Base-by-base conservation (phyloP, 2,797 vertebrate genomes). In the Psittacula derbiana region DNA sequence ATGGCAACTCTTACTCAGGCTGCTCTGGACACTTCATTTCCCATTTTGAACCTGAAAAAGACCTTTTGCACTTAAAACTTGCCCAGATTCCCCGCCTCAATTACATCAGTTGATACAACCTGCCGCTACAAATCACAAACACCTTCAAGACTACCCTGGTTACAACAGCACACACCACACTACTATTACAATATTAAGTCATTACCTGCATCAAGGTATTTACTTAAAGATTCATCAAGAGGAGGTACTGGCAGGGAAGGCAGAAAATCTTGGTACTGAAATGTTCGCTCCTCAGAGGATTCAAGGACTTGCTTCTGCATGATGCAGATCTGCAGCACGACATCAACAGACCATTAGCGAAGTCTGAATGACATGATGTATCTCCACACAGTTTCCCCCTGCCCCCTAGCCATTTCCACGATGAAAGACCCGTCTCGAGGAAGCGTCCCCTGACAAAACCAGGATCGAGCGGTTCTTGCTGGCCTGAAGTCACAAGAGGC, bases 151-250 rank as follows among this genome's bases (percentile, higher is more conserved):
- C 25, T 13, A 72, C 38, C 27, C 38, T 23, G 47, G 24, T 25
- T n/a, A n/a, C 52, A 80, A 28, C 46, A 55, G 55, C 55, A 58
- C n/a, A 52, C 3, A 12, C 23, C 21, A 38, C 0, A 0, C 31
- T 41, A 14, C 17, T 30, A 43, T 50, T 25, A 67, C 58, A 55
- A 38, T 5, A 83, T 49, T 5, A 80, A 87, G 8, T 33, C 82
- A 62, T 92, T 96, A 99, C 99, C 99, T 98, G 99, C 96, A 36
- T 99, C 98, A 73, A 99, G 98, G 90, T 99, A 99, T 97, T 99
- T 99, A 55, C 95, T 97, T 44, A 99, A 97, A 78, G 98, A 99
- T 55, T 97, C 98, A 89, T 98, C 98, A 47, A 99, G 98, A 16
- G 97, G 80, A 13, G 99, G 99, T 20, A 99, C 98, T 2, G 99